Percentiles rank a stretch among this genome's conserved stretches.
Evolutionary conservation across 2,797 vertebrate genomes (phyloP).

Genomic region (Morus bassanus): DNA sequence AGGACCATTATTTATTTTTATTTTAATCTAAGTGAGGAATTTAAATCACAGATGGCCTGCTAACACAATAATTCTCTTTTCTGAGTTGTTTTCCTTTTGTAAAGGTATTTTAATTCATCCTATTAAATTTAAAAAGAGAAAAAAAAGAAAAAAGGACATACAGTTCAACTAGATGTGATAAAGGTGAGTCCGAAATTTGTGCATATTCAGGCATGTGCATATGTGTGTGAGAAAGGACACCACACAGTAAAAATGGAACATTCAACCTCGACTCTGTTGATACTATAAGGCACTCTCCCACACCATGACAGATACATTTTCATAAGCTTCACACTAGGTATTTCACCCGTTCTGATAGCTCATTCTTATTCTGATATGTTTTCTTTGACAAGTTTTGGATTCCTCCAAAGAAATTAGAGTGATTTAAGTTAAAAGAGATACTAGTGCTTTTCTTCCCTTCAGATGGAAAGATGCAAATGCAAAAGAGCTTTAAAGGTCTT

Average conservation of each 20-base stretch:
- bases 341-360: neutral
- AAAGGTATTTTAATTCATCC: neutral
- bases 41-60: neutral
- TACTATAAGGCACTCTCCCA: neutral
- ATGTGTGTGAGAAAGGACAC: neutral
- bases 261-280: neutral
- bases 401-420: neutral
- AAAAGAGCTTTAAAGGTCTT: conserved; percentile 33
- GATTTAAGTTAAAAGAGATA: conserved; percentile 7
- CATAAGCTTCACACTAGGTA: neutral
- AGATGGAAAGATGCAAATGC: conserved; percentile 25
- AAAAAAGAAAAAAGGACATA: neutral
- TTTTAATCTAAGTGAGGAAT: neutral
- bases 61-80: neutral
- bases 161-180: neutral
- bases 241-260: neutral
- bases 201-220: neutral
- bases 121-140: neutral
- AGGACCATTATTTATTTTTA: neutral
- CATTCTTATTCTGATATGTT: neutral
- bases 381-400: conserved; percentile 16
- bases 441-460: neutral
- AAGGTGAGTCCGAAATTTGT: neutral
- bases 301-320: neutral
- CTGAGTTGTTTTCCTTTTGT: neutral